These are phyloP conservation scores for Pinna nobilis DNA, from an alignment of 1,140 invertebrate genomes.

Conservation along the genomic window DNA sequence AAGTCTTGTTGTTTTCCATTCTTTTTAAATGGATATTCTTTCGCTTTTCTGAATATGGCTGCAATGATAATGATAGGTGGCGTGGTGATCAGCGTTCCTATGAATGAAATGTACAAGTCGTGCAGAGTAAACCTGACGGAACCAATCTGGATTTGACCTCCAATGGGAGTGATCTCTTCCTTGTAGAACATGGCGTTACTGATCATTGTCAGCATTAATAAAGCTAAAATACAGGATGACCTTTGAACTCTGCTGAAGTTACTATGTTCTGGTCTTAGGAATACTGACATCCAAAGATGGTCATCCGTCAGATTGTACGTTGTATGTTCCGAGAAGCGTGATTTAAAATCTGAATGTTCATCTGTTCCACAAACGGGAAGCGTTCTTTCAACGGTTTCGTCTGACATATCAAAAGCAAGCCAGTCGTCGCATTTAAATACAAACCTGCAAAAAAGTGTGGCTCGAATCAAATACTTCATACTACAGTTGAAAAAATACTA, in stretches of 20 bases:
- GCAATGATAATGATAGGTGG: conserved; percentile 45
- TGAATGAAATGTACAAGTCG: conserved; percentile 46
- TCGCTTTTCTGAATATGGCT: conserved; percentile 48
- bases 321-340: conserved; percentile 71
- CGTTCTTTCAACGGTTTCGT: conserved; percentile 65
- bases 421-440: conserved; percentile 69
- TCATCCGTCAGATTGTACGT: conserved; percentile 73
- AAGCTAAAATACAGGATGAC: conserved; percentile 72
- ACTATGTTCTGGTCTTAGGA: conserved; percentile 73
- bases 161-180: conserved; percentile 2
- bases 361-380: conserved; percentile 61
- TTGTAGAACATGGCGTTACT: conserved; percentile 73
- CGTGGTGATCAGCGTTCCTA: conserved; percentile 40
- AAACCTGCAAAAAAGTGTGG: conserved; percentile 60
- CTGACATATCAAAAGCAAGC: conserved; percentile 69
- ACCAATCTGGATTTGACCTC: conserved; percentile 35
- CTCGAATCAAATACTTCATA: too few species aligned
- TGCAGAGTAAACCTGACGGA: conserved; percentile 44
- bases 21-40: background rate
- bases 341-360: conserved; percentile 69
- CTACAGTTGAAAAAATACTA: too few species aligned
- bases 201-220: conserved; percentile 75
- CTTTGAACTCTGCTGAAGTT: conserved; percentile 75
- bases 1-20: background rate
- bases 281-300: conserved; percentile 76